phyloP scores from a whole-genome alignment of 2,113 vertebrate genomes.

The Hassar affinis region DNA sequence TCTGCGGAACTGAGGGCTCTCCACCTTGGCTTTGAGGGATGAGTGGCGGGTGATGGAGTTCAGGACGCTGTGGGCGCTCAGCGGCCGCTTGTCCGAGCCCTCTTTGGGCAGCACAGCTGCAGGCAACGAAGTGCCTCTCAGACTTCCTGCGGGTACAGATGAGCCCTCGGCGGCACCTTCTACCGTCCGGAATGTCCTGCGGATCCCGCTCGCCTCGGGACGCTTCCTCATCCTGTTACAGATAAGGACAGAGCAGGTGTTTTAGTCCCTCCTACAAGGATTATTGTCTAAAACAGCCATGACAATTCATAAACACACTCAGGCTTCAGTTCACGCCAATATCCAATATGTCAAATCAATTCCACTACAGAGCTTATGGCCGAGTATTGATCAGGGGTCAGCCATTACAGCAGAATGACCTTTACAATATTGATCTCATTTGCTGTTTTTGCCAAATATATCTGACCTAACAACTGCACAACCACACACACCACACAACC shows the following conservation, averaged over 20 bases:
- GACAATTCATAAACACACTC: neutral
- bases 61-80: constrained; percentile 90
- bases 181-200: constrained; percentile 85
- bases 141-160: constrained; percentile 72
- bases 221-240: constrained; percentile 88
- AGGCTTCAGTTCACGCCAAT: neutral
- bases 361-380: too few species aligned
- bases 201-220: constrained; percentile 85
- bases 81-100: constrained; percentile 85
- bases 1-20: constrained; percentile 92
- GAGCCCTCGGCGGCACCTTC: constrained; percentile 76
- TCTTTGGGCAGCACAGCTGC: constrained; percentile 85
- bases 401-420: neutral
- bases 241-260: neutral
- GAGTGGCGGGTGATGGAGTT: constrained; percentile 95
- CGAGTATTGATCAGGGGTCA: neutral
- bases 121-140: constrained; percentile 85
- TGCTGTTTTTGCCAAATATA: neutral
- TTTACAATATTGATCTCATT: neutral
- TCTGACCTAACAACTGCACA: neutral
- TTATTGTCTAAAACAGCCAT: neutral
- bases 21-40: constrained; percentile 91
- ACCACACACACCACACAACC: neutral
- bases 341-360: neutral
- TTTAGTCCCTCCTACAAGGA: neutral